A percentile compares a stretch with the other conserved stretches of the same genome.
phyloP scores from a whole-genome alignment of 2,113 vertebrate species.

The Phrynosoma blainvillii region DNA sequence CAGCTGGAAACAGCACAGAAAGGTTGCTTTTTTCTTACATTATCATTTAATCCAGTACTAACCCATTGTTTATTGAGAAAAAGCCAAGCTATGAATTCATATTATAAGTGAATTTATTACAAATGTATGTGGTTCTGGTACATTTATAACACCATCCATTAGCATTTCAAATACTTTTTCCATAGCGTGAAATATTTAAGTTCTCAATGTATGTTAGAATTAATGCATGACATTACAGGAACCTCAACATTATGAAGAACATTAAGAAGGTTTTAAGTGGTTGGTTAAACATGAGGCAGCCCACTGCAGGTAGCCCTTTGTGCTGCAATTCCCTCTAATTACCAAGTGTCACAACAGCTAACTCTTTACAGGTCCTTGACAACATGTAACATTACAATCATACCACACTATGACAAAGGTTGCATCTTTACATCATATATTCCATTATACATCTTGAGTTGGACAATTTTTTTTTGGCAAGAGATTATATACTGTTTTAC shows the following conservation, averaged over 20 bases:
- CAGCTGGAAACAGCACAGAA: background rate
- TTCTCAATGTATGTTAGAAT: rapidly evolving
- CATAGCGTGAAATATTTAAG: background rate
- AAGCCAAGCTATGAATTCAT: background rate
- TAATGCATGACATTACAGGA: background rate
- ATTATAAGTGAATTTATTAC: background rate
- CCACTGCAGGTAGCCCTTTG: conserved; percentile 22
- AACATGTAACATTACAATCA: conserved; percentile 12
- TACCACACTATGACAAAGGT: background rate
- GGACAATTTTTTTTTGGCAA: background rate
- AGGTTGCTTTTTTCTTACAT: background rate
- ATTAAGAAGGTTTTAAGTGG: conserved; percentile 25
- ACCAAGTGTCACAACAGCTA: background rate
- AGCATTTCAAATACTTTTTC: background rate
- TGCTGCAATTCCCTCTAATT: conserved; percentile 38
- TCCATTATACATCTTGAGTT: background rate
- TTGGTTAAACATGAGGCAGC: conserved; percentile 32
- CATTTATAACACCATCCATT: background rate
- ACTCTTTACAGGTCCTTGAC: background rate
- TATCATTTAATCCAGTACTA: conserved; percentile 9
- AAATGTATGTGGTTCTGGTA: background rate
- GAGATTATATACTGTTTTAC: conserved; percentile 7
- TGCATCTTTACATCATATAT: background rate
- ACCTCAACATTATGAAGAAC: background rate
- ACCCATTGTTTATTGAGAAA: background rate